phyloP scores from a whole-genome alignment of 2,113 vertebrate species.

The Pterocles burchelli region DNA sequence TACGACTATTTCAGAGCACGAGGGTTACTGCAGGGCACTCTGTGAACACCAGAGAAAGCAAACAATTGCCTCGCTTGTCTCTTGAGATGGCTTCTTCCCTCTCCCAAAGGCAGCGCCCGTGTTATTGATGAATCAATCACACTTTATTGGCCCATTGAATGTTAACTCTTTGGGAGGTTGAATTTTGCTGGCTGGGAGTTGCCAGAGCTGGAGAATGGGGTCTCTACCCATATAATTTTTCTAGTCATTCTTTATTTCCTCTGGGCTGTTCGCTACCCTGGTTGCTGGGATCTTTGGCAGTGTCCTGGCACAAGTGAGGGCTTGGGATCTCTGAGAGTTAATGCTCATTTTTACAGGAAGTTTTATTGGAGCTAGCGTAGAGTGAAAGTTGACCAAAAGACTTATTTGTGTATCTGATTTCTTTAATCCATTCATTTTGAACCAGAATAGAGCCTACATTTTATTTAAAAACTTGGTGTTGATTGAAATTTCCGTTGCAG shows the following conservation, averaged over 20 bases:
- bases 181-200: background rate
- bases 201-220: background rate
- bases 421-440: constrained; percentile 70
- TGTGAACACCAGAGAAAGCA: constrained; percentile 63
- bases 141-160: background rate
- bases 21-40: constrained; percentile 80
- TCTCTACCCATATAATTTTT: background rate
- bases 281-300: background rate
- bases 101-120: background rate
- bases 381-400: constrained; percentile 57
- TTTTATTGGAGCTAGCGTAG: background rate
- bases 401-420: constrained; percentile 65
- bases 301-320: background rate
- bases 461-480: constrained; percentile 75
- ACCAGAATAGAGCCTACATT: constrained; percentile 64
- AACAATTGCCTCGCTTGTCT: constrained; percentile 82
- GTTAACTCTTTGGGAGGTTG: constrained; percentile 16
- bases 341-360: background rate
- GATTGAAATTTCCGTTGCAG: constrained; percentile 78
- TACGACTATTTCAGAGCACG: constrained; percentile 75
- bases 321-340: background rate
- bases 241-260: background rate
- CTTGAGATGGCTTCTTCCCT: constrained; percentile 48
- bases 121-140: constrained; percentile 56
- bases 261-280: background rate